Conservation (phyloP, 2,888 invertebrate genomes). For the Melinaea menophilus region DNA sequence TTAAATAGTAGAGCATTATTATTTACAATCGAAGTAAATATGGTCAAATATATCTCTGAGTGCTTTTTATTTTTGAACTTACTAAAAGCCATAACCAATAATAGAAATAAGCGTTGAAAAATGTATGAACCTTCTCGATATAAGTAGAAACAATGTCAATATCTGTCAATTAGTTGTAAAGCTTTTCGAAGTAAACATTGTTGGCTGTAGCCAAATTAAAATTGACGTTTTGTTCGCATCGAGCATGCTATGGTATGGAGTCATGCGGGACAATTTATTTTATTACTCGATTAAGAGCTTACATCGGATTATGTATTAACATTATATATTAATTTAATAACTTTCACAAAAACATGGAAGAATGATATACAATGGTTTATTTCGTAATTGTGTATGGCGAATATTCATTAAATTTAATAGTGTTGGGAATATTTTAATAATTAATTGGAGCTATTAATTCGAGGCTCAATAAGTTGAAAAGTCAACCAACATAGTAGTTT, state of each 20-base stretch:
- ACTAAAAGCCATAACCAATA: too few relatives aligned
- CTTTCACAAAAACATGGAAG: slow-evolving; percentile 23
- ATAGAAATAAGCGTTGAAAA: slow-evolving; percentile 1
- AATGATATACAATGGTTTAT: slow-evolving; percentile 13
- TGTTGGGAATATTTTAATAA: neutral
- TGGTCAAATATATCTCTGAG: too few relatives aligned
- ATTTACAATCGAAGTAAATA: too few relatives aligned
- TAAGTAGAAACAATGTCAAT: slow-evolving; percentile 29
- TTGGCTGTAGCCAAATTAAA: slow-evolving; percentile 52
- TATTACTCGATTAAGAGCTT: slow-evolving; percentile 58
- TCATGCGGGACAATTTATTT: slow-evolving; percentile 54
- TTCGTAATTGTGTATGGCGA: slow-evolving; percentile 11
- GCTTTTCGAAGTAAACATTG: slow-evolving; percentile 44
- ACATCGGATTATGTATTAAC: slow-evolving; percentile 46
- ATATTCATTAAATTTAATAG: neutral
- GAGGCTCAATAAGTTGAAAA: neutral
- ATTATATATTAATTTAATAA: slow-evolving; percentile 45
- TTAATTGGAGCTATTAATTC: neutral
- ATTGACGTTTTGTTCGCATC: slow-evolving; percentile 50
- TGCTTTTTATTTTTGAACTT: too few relatives aligned
- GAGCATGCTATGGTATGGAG: slow-evolving; percentile 33
- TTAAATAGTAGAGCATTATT: too few relatives aligned
- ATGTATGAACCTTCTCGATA: slow-evolving; percentile 3
- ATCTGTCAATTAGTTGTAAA: slow-evolving; percentile 41
- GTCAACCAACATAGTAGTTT: neutral